Conservation (phyloP, 2,797 vertebrate genomes). For the Alfaro cultratus region DNA sequence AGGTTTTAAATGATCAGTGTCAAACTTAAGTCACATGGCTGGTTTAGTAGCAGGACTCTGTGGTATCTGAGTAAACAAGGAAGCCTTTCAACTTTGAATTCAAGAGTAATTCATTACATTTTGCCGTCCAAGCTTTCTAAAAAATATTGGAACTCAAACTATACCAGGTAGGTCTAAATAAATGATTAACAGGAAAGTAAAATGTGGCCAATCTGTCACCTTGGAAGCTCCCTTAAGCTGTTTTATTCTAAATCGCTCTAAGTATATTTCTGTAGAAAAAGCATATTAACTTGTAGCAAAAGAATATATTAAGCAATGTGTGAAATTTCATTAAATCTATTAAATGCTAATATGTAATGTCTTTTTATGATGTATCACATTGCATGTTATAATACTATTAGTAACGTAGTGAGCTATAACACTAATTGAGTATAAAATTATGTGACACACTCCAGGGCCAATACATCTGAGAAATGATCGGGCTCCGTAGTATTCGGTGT, state of each 20-base stretch:
- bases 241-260: not conserved
- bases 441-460: constrained; percentile 2
- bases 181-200: not conserved
- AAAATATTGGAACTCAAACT: not conserved
- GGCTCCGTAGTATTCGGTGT: constrained; percentile 1
- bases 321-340: not conserved
- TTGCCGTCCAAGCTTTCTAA: not conserved
- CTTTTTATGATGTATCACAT: not conserved
- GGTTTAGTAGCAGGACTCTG: too few relatives aligned
- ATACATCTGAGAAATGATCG: constrained; percentile 11
- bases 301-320: not conserved
- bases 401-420: not conserved
- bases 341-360: not conserved
- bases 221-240: not conserved
- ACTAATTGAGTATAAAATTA: constrained; percentile 5
- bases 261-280: not conserved
- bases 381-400: not conserved
- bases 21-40: too few relatives aligned
- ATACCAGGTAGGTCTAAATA: not conserved
- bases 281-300: not conserved
- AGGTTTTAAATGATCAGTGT: not conserved
- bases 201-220: not conserved
- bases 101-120: not conserved
- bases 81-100: not conserved
- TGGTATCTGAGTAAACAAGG: too few relatives aligned